Evolutionary conservation across 1,140 invertebrate species (phyloP).

Genomic region (Drosophila albomicans): DNA sequence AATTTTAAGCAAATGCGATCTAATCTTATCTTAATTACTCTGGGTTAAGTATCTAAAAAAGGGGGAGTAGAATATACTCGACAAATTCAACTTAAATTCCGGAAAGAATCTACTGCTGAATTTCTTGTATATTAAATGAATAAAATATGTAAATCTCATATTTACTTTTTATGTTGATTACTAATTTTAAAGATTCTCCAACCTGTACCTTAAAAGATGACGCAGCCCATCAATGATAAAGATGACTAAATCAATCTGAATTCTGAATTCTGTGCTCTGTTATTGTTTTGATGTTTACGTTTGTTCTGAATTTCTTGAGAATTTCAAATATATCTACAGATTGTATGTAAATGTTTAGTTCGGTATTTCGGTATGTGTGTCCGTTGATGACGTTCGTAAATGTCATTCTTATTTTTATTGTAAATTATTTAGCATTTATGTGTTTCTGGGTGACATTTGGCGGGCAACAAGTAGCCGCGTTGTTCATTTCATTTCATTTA

Average conservation of each 20-base stretch:
- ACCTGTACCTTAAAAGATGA: background rate
- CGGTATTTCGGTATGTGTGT: background rate
- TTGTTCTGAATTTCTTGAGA: conserved; percentile 6
- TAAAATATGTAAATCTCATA: no score
- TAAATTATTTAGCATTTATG: conserved; percentile 23
- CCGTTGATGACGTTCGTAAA: conserved; percentile 27
- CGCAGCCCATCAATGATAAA: conserved; percentile 9
- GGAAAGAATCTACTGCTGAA: no score
- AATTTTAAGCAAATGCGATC: background rate
- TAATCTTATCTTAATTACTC: background rate
- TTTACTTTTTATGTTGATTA: no score
- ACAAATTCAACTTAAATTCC: no score
- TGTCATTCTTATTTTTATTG: conserved; percentile 32
- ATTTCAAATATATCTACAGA: conserved; percentile 1
- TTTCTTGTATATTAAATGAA: no score
- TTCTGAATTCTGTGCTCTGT: conserved; percentile 11
- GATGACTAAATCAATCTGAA: conserved; percentile 17
- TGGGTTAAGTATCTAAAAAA: no score
- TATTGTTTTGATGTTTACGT: conserved; percentile 38
- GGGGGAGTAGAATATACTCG: no score
- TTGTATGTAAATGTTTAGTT: background rate
- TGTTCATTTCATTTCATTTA: conserved; percentile 6
- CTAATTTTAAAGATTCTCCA: no score
- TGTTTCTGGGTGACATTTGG: conserved; percentile 21
- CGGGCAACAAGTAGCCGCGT: conserved; percentile 41